Conservation (phyloP, 2,888 invertebrate genomes). For the Neria commutata region DNA sequence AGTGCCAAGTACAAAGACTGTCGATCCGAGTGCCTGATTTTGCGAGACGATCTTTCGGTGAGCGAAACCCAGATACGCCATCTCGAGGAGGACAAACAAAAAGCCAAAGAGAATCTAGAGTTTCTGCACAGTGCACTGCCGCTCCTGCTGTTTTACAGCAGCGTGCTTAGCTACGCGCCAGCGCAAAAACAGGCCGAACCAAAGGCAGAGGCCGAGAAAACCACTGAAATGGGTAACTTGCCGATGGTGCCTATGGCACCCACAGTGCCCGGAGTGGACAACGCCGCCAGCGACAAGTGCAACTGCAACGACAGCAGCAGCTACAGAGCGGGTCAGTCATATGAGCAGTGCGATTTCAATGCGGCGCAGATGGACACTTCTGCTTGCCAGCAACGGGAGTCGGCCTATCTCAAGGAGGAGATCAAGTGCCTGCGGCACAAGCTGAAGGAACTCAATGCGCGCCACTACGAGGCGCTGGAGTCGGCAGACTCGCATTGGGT, state of each 20-base stretch:
- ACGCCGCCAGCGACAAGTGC: neutral
- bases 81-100: slow-evolving; percentile 57
- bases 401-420: slow-evolving; percentile 50
- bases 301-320: neutral
- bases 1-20: slow-evolving; percentile 65
- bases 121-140: slow-evolving; percentile 49
- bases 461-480: slow-evolving; percentile 74
- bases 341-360: slow-evolving; percentile 11
- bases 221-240: slow-evolving; percentile 36
- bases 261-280: slow-evolving; percentile 5
- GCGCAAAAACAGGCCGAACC: slow-evolving; percentile 2
- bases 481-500: slow-evolving; percentile 76
- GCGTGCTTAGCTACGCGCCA: slow-evolving; percentile 6
- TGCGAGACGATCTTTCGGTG: slow-evolving; percentile 53
- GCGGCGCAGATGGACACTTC: neutral
- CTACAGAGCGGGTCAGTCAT: neutral
- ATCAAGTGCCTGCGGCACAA: slow-evolving; percentile 51
- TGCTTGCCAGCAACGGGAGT: slow-evolving; percentile 30
- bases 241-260: slow-evolving; percentile 24
- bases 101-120: slow-evolving; percentile 53
- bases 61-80: slow-evolving; percentile 56
- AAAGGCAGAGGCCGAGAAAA: slow-evolving; percentile 28
- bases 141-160: slow-evolving; percentile 44
- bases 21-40: slow-evolving; percentile 54
- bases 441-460: slow-evolving; percentile 68